Evolutionary conservation across 2,113 vertebrate genomes (phyloP), one percentile per base, ranked within the genome.

Genomic region (Antidorcas marsupialis): DNA sequence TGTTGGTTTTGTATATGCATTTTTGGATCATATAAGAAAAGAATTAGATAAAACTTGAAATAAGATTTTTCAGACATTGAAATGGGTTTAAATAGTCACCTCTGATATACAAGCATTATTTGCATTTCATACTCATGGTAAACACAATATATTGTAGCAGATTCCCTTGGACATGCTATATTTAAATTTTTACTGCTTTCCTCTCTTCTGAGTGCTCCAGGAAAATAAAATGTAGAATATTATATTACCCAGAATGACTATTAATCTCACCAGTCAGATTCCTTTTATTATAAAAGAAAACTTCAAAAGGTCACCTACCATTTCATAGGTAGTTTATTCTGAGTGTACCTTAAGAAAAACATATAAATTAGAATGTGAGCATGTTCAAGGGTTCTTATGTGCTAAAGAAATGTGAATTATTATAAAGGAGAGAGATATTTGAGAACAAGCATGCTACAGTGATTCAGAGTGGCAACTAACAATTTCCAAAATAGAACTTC

Each of bases 51-150:
- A 67, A 90, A 50, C 53, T 50, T 64, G 62, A 91, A 91, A 55
- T 57, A 76, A 84, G 87, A 45, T 19, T 84, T 94, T 91, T 39
- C 36, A 93, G 76, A 93, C 47, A 90, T 52, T 81, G 27, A 76
- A 94, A 59, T 76, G n/a, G 50, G 14, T 94, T 90, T 97, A 87
- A 62, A 79, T 96, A 97, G 93, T 39, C 28, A 53, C 71, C 50
- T 95, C 30, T 79, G 64, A 47, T 89, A 43, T 27, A 39, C 43
- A 96, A 92, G 76, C 64, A 93, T 62, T 95, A 52, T 84, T 97
- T 94, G 28, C 50, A 53, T 92, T 92, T 83, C 55, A 90, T 16
- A 45, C 33, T 92, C 28, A 28, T 30, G 87, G 17, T 45, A 60
- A 84, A 59, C 33, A 33, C 7, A 91, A 36, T 52, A 60, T 53